Base-by-base conservation (phyloP, 2,797 vertebrate genomes). In the Poecile montanus region DNA sequence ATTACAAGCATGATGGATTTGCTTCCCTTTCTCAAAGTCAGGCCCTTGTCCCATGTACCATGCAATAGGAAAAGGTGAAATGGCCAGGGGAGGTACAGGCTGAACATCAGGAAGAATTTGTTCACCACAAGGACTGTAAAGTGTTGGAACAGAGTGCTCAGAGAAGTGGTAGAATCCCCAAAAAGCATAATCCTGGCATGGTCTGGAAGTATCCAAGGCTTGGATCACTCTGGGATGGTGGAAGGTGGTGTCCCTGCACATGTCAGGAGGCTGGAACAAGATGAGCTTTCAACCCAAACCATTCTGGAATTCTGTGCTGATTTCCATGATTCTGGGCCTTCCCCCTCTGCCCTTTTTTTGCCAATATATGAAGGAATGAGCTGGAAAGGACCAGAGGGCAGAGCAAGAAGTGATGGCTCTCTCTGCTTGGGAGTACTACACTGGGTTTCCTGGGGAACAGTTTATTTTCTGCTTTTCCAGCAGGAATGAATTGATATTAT, bases 401-500 rank as follows among this genome's bases (percentile, higher is more conserved):
- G 48, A 67, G 40, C 5, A 34, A 19, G 45, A 3, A 17, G 27
- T 22, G 26, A 22, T 60, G n/a, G 47, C 40, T 86, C 73, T 47
- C n/a, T 44, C 36, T 82, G 27, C 48, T 16, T 16, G 23, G 5
- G 9, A 60, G 23, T 1, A 0, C 30, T 40, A 25, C 3, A 1
- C 40, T 19, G 27, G 47, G 6, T 14, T 23, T 44, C 6, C 38
- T 0, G 2, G 26, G 7, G 7, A 10, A 8, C 34, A 51, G 30
- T 34, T 36, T 23, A 12, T 50, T 32, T 54, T 44, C 16, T 4
- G 4, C 40, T 74, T 85, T 94, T 65, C 42, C 57, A 50, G 5
- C 25, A 53, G 40, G n/a, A 67, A 66, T 40, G 4, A 54, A 18
- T 56, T 65, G 26, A 13, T 65, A 7, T n/a, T 60, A 6, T 45